phyloP scores from a whole-genome alignment of 2,888 invertebrate genomes.

The Lycocerus yunnanus region DNA sequence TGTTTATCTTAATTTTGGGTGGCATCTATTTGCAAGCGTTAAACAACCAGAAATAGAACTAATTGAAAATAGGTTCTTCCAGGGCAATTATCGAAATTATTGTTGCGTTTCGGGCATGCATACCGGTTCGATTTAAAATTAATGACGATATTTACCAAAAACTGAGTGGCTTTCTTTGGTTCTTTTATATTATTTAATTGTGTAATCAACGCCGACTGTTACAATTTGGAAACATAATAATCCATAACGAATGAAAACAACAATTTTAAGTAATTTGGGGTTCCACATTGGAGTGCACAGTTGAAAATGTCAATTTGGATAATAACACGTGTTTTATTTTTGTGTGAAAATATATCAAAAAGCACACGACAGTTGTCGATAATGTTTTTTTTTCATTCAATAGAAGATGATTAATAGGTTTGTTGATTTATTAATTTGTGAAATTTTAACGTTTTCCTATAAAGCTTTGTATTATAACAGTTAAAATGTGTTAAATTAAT shows the following conservation, averaged over 20 bases:
- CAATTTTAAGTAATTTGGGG: constrained; percentile 11
- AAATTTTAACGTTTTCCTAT: constrained; percentile 3
- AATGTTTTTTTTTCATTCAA: constrained; percentile 15
- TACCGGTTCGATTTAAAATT: background rate
- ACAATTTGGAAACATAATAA: constrained; percentile 1
- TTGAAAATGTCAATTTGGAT: constrained; percentile 20
- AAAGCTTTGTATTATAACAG: background rate
- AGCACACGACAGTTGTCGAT: constrained; percentile 22
- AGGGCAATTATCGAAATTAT: background rate
- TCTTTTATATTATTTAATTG: background rate
- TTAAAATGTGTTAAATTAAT: background rate
- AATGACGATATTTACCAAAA: background rate
- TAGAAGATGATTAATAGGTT: constrained; percentile 27
- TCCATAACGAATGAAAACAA: constrained; percentile 10
- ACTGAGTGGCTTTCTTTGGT: background rate
- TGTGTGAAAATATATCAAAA: constrained; percentile 12
- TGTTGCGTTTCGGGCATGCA: background rate
- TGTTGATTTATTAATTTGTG: constrained; percentile 28
- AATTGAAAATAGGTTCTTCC: background rate
- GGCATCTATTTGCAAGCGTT: too few relatives aligned
- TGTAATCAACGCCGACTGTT: background rate
- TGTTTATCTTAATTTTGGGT: too few relatives aligned
- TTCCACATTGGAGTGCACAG: background rate
- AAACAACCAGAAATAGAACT: background rate
- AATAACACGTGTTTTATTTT: constrained; percentile 23